These are phyloP conservation scores for Neelides folsomi DNA, from an alignment of 2,888 invertebrate genomes.

Conservation along the genomic window DNA sequence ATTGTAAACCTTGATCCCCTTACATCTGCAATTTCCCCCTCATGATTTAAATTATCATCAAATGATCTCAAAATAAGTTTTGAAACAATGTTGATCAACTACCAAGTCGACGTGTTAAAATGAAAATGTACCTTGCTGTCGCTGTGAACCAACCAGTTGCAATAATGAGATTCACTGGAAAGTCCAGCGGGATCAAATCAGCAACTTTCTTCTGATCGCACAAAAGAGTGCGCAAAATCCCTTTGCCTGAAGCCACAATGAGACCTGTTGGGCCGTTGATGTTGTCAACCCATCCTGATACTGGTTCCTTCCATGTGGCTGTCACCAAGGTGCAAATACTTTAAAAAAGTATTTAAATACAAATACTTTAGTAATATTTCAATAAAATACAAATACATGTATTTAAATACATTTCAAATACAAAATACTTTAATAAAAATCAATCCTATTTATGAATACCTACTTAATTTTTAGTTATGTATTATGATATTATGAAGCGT, in stretches of 20 bases:
- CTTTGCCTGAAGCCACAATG: conserved; percentile 49
- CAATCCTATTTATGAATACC: no score
- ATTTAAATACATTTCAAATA: no score
- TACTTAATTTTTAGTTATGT: no score
- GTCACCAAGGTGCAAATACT: conserved; percentile 45
- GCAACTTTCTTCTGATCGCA: conserved; percentile 64
- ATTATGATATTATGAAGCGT: no score
- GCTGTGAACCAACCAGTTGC: conserved; percentile 45
- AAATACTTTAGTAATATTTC: no score
- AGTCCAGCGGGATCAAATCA: conserved; percentile 51
- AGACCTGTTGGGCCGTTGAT: conserved; percentile 70
- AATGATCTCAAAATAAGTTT: background rate
- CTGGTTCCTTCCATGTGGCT: conserved; percentile 60
- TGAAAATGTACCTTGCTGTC: conserved; percentile 44
- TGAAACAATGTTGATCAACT: no score
- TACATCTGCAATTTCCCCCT: conserved; percentile 37
- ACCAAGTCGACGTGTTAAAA: no score
- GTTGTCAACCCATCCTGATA: conserved; percentile 92
- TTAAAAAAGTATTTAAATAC: no score
- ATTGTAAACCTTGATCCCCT: conserved; percentile 65
- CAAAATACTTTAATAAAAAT: no score
- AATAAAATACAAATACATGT: no score
- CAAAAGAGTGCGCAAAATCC: conserved; percentile 74
- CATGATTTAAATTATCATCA: background rate
- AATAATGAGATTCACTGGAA: conserved; percentile 41